Evolutionary conservation across 2,888 invertebrate genomes (phyloP).

Genomic region (Aleiodes leptofemur): DNA sequence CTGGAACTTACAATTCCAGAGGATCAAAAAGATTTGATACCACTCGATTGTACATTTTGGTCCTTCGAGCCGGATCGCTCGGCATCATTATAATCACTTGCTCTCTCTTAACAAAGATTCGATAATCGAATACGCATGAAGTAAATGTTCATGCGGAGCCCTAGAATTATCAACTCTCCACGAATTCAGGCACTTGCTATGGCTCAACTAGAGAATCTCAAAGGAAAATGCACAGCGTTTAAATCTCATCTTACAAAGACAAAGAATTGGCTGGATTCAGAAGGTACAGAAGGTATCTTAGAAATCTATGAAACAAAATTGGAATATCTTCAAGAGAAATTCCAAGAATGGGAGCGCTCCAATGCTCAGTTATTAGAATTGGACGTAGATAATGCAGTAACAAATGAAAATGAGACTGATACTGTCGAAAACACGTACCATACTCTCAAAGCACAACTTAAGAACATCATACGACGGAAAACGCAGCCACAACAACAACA

Average conservation of each 20-base stretch:
- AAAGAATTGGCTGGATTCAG: background rate
- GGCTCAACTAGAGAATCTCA: background rate
- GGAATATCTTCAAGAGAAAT: background rate
- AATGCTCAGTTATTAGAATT: background rate
- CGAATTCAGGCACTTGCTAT: background rate
- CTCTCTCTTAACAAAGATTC: too few species aligned
- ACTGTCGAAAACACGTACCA: background rate
- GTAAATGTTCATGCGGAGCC: too few species aligned
- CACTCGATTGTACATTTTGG: background rate
- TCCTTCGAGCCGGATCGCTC: conserved; percentile 6
- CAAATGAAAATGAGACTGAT: background rate
- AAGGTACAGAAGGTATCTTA: background rate
- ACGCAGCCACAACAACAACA: too few species aligned
- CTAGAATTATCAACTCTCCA: too few species aligned
- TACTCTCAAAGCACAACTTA: too few species aligned
- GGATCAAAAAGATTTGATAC: too few species aligned
- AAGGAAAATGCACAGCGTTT: background rate
- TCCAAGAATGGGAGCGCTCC: background rate
- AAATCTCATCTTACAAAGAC: background rate
- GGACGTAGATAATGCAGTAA: background rate
- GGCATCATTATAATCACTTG: background rate
- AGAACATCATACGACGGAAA: too few species aligned
- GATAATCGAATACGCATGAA: too few species aligned
- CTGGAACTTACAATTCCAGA: background rate
- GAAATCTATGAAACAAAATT: background rate